Evolutionary conservation across 2,797 vertebrate genomes (phyloP), one percentile per base, ranked within the genome.

Genomic region (Perodicticus potto): DNA sequence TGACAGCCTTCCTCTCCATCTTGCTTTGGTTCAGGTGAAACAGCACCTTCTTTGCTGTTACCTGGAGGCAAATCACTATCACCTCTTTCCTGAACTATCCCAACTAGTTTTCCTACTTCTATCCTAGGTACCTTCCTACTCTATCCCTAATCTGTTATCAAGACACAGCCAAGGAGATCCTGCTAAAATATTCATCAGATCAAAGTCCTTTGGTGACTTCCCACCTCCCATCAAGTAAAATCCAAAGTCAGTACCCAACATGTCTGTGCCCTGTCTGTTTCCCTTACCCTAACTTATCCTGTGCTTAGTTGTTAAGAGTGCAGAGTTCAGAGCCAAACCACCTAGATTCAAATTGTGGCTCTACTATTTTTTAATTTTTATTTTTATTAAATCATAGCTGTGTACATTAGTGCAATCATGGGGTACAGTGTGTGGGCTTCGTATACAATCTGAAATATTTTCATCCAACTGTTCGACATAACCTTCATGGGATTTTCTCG

Each of bases 121-220:
- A 49, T 25, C 5, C 19, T 74, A 85, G 59, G 65, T 9, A 61
- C 5, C 59, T 49, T 23, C 59, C 27, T 29, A 19, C 49, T 59
- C 49, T n/a, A 29, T 57, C 16, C 25, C 57, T 34, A 83, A 23
- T 82, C 69, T 92, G 85, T 93, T 69, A 67, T 14, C 22, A 32
- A 45, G 63, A 57, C 53, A 77, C 12, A 22, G n/a, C 81, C 40
- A 89, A 67, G 49, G 63, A 55, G 55, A 83, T 67, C 19, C 27
- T 90, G 45, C 61, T 95, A 67, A 97, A 94, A 84, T 34, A 4
- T 73, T 89, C 86, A 29, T 65, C 76, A 69, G 57, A 84, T 43
- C 55, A 90, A 61, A 92, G 76, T 96, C 40, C 23, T 92, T 90
- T 49, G 9, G 29, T 93, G 57, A 85, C 17, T 78, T 90, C 49